Base-by-base conservation (phyloP, 37 sponge, comb jelly and placozoan species). In the Oopsacas minuta region DNA sequence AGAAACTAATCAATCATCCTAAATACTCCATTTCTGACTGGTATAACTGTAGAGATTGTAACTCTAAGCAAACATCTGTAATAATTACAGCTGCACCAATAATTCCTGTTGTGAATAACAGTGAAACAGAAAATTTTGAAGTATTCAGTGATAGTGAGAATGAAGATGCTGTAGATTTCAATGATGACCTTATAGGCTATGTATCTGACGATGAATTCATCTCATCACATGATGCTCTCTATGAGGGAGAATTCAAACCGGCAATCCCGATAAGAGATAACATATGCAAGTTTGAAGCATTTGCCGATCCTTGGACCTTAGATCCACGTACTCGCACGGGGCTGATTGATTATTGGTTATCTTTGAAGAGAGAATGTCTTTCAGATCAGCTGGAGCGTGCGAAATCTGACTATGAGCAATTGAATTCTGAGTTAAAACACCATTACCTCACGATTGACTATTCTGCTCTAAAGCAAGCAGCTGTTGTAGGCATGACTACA, bases 401-500 rank as follows among this genome's bases (percentile, higher is more conserved):
- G 75, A 25, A 61, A 34, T 20, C 75, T 61, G 1, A n/a, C 7
- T 61, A 61, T 12, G 1, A 25, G 5, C 28, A 61, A 12, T n/a
- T 61, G 75, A 61, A 34, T 25, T 25, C 5, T 3, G 30, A 25
- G 7, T 12, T 61, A 34, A 61, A 61, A 3, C 32, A 61, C 3
- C 75, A 61, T 12, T 61, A 32, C 75, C 15, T 30, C 84, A 8
- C 7, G 3, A 37, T 37, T 36, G 83, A 82, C 20, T 25, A 61
- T 0, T 49, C 52, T 25, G 81, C 37, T 34, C 82, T 90, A 37
- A 32, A 84, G 52, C 23, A 46, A 34, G 91, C 84, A 34, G 37
- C 81, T 7, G 85, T 88, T 28, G 85, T 88, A 35, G 88, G 88
- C 0, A 88, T 88, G 88, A 88, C 88, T 23, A 88, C 88, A 10